Percentiles rank a stretch among this genome's conserved stretches.
phyloP scores from a whole-genome alignment of 2,888 invertebrate species.

The Belgica antarctica region DNA sequence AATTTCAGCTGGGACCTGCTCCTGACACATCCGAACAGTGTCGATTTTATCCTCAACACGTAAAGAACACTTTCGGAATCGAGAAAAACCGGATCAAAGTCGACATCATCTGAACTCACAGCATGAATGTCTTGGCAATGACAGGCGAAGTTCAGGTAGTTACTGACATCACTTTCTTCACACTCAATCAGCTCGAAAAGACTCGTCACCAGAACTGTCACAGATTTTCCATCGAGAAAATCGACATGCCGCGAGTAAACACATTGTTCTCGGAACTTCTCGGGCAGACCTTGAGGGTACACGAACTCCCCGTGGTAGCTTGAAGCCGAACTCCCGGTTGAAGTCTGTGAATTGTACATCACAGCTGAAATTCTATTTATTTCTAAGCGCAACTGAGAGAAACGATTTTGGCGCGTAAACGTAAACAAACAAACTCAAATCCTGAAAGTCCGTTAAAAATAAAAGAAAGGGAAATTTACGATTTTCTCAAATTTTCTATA shows the following conservation, averaged over 20 bases:
- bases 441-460: too few species aligned
- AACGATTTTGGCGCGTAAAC: too few species aligned
- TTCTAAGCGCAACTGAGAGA: too few species aligned
- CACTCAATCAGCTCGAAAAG: neutral
- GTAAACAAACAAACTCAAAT: too few species aligned
- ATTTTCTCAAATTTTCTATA: constrained; percentile 9
- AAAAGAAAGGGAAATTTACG: too few species aligned
- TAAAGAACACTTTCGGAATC: neutral
- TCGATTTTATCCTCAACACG: neutral
- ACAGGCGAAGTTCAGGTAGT: neutral
- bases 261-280: neutral
- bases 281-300: too few species aligned
- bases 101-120: neutral
- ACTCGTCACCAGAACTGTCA: neutral
- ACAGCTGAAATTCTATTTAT: too few species aligned
- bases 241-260: neutral
- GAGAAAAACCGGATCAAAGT: neutral
- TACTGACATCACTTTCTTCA: neutral
- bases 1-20: neutral
- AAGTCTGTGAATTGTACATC: too few species aligned
- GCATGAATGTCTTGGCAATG: too few species aligned
- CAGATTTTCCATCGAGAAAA: neutral
- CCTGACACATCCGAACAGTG: neutral
- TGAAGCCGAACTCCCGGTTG: too few species aligned
- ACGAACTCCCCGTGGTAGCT: too few species aligned